These are phyloP conservation scores for Leucopternis melanops DNA, from an alignment of 2,113 vertebrate species.

Conservation along the genomic window DNA sequence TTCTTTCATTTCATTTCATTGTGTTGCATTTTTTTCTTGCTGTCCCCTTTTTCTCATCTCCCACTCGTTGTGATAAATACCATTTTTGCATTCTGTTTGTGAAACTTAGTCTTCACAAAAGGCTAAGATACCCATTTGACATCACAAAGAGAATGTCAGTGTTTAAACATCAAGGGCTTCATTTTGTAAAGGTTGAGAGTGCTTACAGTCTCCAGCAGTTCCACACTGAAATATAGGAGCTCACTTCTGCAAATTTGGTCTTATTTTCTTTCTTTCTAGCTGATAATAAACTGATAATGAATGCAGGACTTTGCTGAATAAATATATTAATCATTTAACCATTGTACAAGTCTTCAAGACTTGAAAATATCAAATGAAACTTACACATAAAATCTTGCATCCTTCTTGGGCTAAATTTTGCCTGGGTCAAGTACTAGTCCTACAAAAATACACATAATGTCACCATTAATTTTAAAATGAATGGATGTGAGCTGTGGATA, in stretches of 20 bases:
- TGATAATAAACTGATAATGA: background rate
- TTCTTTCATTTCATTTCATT: constrained; percentile 1
- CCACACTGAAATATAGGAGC: background rate
- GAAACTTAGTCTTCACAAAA: background rate
- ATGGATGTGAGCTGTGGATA: background rate
- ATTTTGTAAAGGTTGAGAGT: background rate
- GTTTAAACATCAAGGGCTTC: background rate
- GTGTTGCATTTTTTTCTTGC: background rate
- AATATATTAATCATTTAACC: background rate
- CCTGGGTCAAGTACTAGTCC: background rate
- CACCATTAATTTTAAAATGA: background rate
- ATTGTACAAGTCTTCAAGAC: background rate
- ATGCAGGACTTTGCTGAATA: background rate
- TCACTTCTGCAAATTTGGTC: background rate
- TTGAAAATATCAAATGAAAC: background rate
- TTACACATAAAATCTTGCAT: background rate
- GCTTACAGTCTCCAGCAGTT: background rate
- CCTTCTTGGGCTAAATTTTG: background rate
- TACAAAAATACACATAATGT: background rate
- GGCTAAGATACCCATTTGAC: constrained; percentile 1
- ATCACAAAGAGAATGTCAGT: background rate
- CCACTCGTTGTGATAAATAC: constrained; percentile 16
- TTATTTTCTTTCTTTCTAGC: background rate
- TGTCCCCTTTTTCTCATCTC: background rate
- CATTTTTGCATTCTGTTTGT: constrained; percentile 47